Evolutionary conservation across 2,888 invertebrate species (phyloP).

Genomic region (Nomada lathburiana): DNA sequence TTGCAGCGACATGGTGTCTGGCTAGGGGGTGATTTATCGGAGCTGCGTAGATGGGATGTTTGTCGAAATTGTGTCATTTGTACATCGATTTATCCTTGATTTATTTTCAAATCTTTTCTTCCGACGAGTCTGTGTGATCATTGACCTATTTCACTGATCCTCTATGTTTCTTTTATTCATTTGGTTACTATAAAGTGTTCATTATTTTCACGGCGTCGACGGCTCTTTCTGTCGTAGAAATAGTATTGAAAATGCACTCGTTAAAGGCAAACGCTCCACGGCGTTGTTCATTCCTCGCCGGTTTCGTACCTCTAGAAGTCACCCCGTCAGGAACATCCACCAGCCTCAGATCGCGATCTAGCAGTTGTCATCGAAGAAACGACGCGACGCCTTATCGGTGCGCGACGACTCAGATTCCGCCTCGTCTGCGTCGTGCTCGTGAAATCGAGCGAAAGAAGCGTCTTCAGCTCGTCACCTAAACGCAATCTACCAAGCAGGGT

Average conservation of each 20-base stretch:
- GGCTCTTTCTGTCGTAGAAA: too few species aligned
- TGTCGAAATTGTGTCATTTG: background rate
- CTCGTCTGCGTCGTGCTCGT: slow-evolving; percentile 28
- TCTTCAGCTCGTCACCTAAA: slow-evolving; percentile 21
- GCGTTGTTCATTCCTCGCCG: background rate
- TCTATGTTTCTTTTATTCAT: background rate
- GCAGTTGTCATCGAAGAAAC: slow-evolving; percentile 30
- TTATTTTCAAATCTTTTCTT: background rate
- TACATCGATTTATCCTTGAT: slow-evolving; percentile 3
- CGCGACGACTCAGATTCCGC: slow-evolving; percentile 35
- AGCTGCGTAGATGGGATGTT: background rate
- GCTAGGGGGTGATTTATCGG: background rate
- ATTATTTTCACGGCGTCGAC: too few species aligned
- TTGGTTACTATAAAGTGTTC: too few species aligned
- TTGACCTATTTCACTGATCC: background rate
- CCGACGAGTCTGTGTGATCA: background rate
- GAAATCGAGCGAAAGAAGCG: slow-evolving; percentile 53
- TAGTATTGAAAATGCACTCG: background rate
- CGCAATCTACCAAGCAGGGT: slow-evolving; percentile 35
- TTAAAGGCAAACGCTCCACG: background rate
- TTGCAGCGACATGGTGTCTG: background rate
- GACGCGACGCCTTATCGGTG: slow-evolving; percentile 45
- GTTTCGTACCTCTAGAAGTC: background rate
- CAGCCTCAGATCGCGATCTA: slow-evolving; percentile 15
- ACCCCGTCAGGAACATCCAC: background rate